phyloP scores from a whole-genome alignment of 2,113 vertebrate genomes.

The Condylura cristata region DNA sequence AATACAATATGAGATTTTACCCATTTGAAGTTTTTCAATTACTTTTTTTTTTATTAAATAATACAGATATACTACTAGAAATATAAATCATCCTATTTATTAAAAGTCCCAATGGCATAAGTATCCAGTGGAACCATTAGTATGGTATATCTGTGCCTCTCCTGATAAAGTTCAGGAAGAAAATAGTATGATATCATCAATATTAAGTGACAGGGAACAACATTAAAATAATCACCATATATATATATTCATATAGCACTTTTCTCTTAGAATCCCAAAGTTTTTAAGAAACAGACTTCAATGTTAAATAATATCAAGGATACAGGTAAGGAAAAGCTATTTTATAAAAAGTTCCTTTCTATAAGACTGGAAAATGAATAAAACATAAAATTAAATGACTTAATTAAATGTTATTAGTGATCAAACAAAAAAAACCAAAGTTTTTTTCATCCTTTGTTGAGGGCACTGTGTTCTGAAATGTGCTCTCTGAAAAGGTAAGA shows the following conservation, averaged over 20 bases:
- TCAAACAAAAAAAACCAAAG: constrained; percentile 25
- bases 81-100: constrained; percentile 37
- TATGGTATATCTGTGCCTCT: background rate
- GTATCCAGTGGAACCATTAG: background rate
- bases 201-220: constrained; percentile 43
- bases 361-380: constrained; percentile 43
- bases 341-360: constrained; percentile 26
- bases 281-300: background rate
- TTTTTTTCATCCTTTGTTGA: constrained; percentile 20
- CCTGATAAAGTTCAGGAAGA: constrained; percentile 46
- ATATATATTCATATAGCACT: background rate
- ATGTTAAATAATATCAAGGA: constrained; percentile 49
- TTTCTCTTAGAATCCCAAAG: constrained; percentile 20
- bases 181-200: background rate
- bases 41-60: constrained; percentile 38
- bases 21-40: background rate
- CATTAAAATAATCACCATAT: constrained; percentile 42
- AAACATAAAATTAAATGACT: constrained; percentile 15
- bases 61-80: constrained; percentile 24
- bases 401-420: constrained; percentile 15
- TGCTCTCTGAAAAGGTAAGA: constrained; percentile 5
- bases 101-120: background rate
- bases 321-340: constrained; percentile 10
- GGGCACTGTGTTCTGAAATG: constrained; percentile 13
- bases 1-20: constrained; percentile 35